A percentile compares a stretch with the other conserved stretches of the same genome.
Conservation (phyloP, 1,140 invertebrate genomes). For the Procambarus virginalis region DNA sequence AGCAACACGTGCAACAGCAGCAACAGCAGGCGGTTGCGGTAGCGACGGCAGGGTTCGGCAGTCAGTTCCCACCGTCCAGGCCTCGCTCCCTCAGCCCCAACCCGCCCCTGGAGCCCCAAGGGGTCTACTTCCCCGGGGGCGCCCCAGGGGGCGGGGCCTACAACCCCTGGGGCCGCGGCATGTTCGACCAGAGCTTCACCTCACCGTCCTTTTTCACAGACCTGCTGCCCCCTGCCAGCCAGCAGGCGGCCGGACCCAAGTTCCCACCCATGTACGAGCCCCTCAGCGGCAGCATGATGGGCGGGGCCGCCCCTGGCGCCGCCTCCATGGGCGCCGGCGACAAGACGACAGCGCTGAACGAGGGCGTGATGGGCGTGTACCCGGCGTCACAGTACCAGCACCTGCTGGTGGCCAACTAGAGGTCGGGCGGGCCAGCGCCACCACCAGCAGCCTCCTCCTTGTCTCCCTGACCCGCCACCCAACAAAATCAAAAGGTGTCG, state of each 20-base stretch:
- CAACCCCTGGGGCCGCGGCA: constrained; percentile 70
- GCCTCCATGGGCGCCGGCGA: constrained; percentile 61
- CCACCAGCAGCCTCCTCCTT: constrained; percentile 52
- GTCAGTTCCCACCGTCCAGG: constrained; percentile 73
- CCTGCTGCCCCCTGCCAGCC: constrained; percentile 63
- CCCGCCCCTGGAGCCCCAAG: constrained; percentile 68
- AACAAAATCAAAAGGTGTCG: constrained; percentile 69
- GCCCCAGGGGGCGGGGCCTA: constrained; percentile 73
- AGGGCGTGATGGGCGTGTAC: constrained; percentile 79
- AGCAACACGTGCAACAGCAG: constrained; percentile 79
- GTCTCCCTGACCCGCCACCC: constrained; percentile 55
- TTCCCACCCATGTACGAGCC: constrained; percentile 67
- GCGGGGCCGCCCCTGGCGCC: constrained; percentile 72
- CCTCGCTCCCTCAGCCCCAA: constrained; percentile 69
- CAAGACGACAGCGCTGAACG: constrained; percentile 74
- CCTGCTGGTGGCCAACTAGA: constrained; percentile 85
- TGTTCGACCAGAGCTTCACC: constrained; percentile 70
- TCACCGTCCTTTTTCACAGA: constrained; percentile 70
- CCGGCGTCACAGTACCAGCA: constrained; percentile 84
- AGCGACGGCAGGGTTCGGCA: constrained; percentile 71
- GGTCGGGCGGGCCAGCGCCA: constrained; percentile 49
- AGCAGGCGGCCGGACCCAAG: constrained; percentile 66
- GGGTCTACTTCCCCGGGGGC: constrained; percentile 69
- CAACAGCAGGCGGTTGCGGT: constrained; percentile 69
- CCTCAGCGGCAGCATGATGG: constrained; percentile 75